phyloP scores from a whole-genome alignment of 2,797 vertebrate genomes.

The Masticophis lateralis region DNA sequence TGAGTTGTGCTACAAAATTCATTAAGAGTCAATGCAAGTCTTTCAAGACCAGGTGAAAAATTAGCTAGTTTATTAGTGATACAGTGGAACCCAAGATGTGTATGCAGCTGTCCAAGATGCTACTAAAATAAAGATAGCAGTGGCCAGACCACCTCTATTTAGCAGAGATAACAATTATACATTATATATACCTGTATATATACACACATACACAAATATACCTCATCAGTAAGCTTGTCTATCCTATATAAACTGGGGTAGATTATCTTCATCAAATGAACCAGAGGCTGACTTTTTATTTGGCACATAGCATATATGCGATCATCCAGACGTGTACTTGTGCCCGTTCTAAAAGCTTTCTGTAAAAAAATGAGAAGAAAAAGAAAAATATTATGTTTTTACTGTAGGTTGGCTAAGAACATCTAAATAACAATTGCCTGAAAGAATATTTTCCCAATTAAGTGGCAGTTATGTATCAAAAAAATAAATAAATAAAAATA shows the following conservation, averaged over 20 bases:
- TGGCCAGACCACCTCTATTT: neutral
- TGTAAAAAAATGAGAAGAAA: conserved; percentile 51
- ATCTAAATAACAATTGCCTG: neutral
- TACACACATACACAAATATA: conserved; percentile 48
- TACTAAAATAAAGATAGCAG: neutral
- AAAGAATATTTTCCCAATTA: neutral
- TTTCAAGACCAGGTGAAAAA: neutral
- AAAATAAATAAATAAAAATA: neutral
- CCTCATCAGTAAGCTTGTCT: conserved; percentile 92
- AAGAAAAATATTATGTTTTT: neutral
- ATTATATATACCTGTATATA: neutral
- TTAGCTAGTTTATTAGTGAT: neutral
- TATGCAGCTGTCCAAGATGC: neutral
- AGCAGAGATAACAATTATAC: neutral
- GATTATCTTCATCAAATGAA: conserved; percentile 89
- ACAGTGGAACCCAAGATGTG: neutral
- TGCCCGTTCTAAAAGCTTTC: conserved; percentile 92
- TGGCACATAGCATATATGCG: conserved; percentile 96
- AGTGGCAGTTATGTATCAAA: neutral
- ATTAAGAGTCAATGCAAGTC: neutral
- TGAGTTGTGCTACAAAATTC: neutral
- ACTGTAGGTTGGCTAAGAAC: neutral
- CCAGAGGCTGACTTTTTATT: conserved; percentile 92
- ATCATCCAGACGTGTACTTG: conserved; percentile 91
- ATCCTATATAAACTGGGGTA: conserved; percentile 93